These are phyloP conservation scores for Nematostella vectensis DNA, from an alignment of 92 coral and sea anemone species.

Conservation along the genomic window DNA sequence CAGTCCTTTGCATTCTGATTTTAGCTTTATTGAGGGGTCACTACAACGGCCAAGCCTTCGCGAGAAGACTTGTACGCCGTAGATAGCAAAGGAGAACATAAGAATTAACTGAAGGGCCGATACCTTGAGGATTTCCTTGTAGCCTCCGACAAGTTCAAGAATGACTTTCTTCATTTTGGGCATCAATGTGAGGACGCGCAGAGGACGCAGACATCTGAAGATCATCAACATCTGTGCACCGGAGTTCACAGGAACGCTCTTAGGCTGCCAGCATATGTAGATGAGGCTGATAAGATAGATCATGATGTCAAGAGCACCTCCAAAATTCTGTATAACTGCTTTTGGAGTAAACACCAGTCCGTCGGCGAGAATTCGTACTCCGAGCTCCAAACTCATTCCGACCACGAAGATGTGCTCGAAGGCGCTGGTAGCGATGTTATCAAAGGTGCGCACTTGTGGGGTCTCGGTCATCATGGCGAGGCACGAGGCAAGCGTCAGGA, in stretches of 20 bases:
- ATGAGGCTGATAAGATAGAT: constrained; percentile 75
- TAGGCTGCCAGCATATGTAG: constrained; percentile 83
- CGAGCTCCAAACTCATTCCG: constrained; percentile 86
- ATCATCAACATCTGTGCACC: constrained; percentile 78
- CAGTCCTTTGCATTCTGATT: constrained; percentile 44
- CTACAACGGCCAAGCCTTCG: constrained; percentile 77
- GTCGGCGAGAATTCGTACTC: constrained; percentile 79
- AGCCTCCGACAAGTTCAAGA: constrained; percentile 84
- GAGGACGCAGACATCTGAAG: constrained; percentile 87
- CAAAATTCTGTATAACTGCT: constrained; percentile 81
- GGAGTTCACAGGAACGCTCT: constrained; percentile 49
- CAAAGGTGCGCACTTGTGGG: constrained; percentile 57
- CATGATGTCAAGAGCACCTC: constrained; percentile 76
- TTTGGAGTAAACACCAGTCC: constrained; percentile 91
- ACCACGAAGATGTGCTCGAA: constrained; percentile 90
- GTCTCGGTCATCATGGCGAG: constrained; percentile 94
- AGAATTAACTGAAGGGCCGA: constrained; percentile 80
- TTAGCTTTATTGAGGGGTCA: constrained; percentile 23
- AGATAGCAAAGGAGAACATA: constrained; percentile 96
- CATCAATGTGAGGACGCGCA: constrained; percentile 77
- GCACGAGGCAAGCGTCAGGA: constrained; percentile 78
- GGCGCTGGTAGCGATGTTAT: constrained; percentile 40
- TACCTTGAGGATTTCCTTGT: constrained; percentile 91
- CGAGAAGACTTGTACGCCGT: constrained; percentile 93
- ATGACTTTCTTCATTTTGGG: constrained; percentile 90